Evolutionary conservation across 2,888 invertebrate genomes (phyloP).

Genomic region (Junonia oenone): DNA sequence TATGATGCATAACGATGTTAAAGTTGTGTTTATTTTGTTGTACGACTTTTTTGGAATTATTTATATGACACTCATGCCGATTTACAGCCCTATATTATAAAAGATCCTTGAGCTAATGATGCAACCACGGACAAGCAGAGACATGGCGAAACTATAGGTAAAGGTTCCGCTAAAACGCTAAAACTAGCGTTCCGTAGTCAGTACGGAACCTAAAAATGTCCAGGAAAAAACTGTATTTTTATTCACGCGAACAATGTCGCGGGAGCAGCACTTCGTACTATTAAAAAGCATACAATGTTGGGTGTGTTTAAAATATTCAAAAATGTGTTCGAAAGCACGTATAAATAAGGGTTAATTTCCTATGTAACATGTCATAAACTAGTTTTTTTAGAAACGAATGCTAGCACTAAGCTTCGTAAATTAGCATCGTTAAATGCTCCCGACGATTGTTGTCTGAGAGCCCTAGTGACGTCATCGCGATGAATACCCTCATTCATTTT

Average conservation of each 20-base stretch:
- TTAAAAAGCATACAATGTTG: not conserved
- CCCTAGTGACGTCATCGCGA: constrained; percentile 8
- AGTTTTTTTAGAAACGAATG: not conserved
- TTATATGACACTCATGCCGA: no score
- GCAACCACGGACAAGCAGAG: no score
- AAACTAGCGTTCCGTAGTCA: no score
- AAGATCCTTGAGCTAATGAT: no score
- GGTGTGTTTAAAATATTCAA: not conserved
- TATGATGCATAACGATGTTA: no score
- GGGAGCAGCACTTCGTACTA: no score
- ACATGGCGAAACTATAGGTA: no score
- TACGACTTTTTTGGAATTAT: no score
- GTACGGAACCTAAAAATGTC: not conserved
- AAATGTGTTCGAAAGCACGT: not conserved
- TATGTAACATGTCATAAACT: not conserved
- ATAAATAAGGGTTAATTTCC: not conserved
- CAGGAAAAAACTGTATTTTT: not conserved
- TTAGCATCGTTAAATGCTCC: constrained; percentile 9
- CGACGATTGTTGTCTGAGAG: constrained; percentile 9
- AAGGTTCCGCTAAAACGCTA: no score
- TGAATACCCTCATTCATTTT: constrained; percentile 6
- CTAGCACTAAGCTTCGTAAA: not conserved
- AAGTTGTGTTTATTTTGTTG: no score
- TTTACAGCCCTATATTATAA: no score
- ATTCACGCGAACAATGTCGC: not conserved